Base-by-base conservation (phyloP, 2,113 vertebrate genomes). In the Clupea harengus region DNA sequence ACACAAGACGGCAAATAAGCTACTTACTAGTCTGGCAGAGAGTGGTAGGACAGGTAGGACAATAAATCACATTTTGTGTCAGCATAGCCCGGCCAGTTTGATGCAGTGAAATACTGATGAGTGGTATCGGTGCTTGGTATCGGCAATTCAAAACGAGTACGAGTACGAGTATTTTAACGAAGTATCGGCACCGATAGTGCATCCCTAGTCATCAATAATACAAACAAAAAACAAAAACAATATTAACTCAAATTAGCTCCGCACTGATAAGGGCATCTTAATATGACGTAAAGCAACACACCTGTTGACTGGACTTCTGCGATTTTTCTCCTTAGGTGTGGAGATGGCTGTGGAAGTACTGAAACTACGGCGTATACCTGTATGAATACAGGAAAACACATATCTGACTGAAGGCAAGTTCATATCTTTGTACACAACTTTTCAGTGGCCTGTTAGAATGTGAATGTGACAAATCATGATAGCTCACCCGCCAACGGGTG, bases 291-390 rank as follows among this genome's bases (percentile, higher is more conserved):
- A 60, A 20, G 18, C n/a, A 17, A 22, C 9, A 25, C 89, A 99
- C 98, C 97, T 98, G 92, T 89, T 92, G 85, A 95, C 95, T 4
- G 96, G 92, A 88, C 94, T 96, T 92, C 94, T 97, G 88, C 95
- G 95, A 91, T 91, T 96, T n/a, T 93, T 91, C 88, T 98, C 98
- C 90, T 96, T 97, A 5, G 94, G 95, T 15, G 95, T 92, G 82
- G 96, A 95, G 45, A 95, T 91, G 82, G 96, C 95, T 10, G 96
- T 96, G 28, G 97, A 97, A 25, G 96, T 97, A 92, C 98, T 99
- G 88, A 96, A 95, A 86, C 97, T 99, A 90, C 97, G 96, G 52
- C 96, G 92, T 82, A 96, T 95, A 83, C 94, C 95, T 92, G 85
- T 67, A 32, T 22, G 54, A 1, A 22, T 0, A 28, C 47, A 54